phyloP scores from a whole-genome alignment of 2,888 invertebrate genomes.

The Gnatocerus cornutus region DNA sequence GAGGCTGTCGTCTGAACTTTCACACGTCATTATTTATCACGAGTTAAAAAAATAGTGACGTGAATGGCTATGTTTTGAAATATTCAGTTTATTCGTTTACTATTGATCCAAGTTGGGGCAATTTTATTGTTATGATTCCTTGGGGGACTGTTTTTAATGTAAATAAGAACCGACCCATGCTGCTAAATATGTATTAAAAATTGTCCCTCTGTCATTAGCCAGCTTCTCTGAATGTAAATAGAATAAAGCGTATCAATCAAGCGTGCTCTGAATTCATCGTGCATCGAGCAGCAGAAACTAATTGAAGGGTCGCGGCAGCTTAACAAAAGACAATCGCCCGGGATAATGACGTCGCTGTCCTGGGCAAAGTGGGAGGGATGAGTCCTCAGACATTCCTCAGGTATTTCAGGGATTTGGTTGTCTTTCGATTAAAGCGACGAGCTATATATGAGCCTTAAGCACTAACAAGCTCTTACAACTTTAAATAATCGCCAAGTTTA shows the following conservation, averaged over 20 bases:
- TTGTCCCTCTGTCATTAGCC: no score
- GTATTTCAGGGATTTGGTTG: constrained; percentile 26
- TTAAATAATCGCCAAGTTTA: constrained; percentile 32
- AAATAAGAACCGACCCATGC: neutral
- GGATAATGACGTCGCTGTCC: constrained; percentile 46
- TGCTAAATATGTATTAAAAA: no score
- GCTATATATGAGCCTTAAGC: neutral
- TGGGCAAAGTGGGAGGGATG: constrained; percentile 29
- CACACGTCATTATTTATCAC: constrained; percentile 25
- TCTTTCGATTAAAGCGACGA: constrained; percentile 9
- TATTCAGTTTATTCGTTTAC: constrained; percentile 28
- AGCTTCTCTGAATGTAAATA: neutral
- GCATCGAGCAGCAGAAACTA: constrained; percentile 25
- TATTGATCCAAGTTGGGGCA: constrained; percentile 8
- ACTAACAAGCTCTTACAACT: constrained; percentile 13
- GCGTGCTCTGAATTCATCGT: constrained; percentile 17
- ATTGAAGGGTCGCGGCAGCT: constrained; percentile 37
- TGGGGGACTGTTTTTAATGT: constrained; percentile 4
- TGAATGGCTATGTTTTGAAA: constrained; percentile 10
- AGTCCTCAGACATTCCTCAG: constrained; percentile 28
- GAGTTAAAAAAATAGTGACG: constrained; percentile 20
- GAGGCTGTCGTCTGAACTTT: constrained; percentile 16
- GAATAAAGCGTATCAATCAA: constrained; percentile 23
- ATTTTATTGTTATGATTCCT: constrained; percentile 5
- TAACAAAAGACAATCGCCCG: constrained; percentile 45